A percentile compares a stretch with the other conserved stretches of the same genome.
Conservation (phyloP, 2,888 invertebrate genomes). For the Caenorhabditis sp. region DNA sequence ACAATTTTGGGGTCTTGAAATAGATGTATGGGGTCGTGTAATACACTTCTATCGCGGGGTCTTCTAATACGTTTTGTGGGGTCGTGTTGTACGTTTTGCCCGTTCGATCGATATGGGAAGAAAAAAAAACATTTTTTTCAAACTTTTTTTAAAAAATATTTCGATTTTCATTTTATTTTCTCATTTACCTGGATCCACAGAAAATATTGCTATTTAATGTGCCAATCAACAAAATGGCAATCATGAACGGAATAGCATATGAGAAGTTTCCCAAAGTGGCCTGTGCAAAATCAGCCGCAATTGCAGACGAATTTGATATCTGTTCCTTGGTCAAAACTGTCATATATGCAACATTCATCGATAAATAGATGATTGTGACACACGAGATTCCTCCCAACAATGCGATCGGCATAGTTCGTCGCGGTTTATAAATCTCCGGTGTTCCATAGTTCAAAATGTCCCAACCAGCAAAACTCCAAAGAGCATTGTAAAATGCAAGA, state of each 20-base stretch:
- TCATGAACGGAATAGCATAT: slow-evolving; percentile 59
- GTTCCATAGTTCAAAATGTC: slow-evolving; percentile 66
- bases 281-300: slow-evolving; percentile 57
- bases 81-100: too few relatives aligned
- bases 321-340: slow-evolving; percentile 49
- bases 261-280: slow-evolving; percentile 48
- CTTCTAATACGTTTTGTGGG: too few relatives aligned
- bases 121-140: too few relatives aligned
- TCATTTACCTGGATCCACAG: slow-evolving; percentile 51
- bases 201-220: slow-evolving; percentile 62
- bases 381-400: slow-evolving; percentile 50
- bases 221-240: slow-evolving; percentile 56
- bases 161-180: not conserved
- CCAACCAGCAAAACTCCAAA: slow-evolving; percentile 60
- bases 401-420: slow-evolving; percentile 59
- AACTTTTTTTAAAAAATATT: not conserved
- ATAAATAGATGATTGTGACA: slow-evolving; percentile 47
- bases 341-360: slow-evolving; percentile 60
- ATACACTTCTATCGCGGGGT: too few relatives aligned
- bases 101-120: too few relatives aligned
- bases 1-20: too few relatives aligned
- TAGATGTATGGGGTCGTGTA: too few relatives aligned
- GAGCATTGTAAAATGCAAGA: slow-evolving; percentile 53
- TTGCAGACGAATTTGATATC: slow-evolving; percentile 53
- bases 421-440: slow-evolving; percentile 58